Conservation (phyloP, 2,888 invertebrate species). For the Pammene aurita region DNA sequence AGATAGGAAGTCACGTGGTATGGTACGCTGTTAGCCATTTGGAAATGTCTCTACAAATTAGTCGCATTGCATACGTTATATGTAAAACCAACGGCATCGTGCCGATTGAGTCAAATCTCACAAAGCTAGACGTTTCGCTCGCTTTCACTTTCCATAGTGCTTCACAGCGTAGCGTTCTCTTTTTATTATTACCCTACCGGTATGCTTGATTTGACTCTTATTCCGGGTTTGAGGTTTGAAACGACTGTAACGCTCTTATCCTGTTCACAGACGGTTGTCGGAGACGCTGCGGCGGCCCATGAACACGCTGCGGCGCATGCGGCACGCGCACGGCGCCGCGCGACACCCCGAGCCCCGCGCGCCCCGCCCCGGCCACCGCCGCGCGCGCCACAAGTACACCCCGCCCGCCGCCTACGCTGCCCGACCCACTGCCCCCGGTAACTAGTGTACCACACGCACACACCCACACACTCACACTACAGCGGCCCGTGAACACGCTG, state of each 20-base stretch:
- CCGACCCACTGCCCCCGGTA: slow-evolving; percentile 10
- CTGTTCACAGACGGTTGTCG: slow-evolving; percentile 86
- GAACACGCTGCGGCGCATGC: slow-evolving; percentile 94
- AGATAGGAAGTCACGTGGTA: too few relatives aligned
- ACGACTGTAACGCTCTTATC: not conserved
- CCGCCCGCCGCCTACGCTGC: slow-evolving; percentile 43
- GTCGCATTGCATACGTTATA: too few relatives aligned
- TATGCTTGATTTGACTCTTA: too few relatives aligned
- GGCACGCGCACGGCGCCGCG: slow-evolving; percentile 50
- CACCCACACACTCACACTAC: slow-evolving; percentile 49
- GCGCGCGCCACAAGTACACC: slow-evolving; percentile 46
- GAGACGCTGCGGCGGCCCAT: slow-evolving; percentile 96
- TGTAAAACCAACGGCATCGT: too few relatives aligned
- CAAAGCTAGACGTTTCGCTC: too few relatives aligned
- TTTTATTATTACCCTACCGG: too few relatives aligned
- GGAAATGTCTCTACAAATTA: too few relatives aligned
- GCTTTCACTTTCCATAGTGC: too few relatives aligned
- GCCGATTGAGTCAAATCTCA: too few relatives aligned
- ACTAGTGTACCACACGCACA: not conserved
- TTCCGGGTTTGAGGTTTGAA: too few relatives aligned
- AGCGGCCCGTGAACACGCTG: slow-evolving; percentile 55
- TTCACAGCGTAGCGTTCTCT: too few relatives aligned
- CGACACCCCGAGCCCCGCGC: slow-evolving; percentile 41
- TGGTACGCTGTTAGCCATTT: too few relatives aligned
- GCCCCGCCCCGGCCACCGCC: slow-evolving; percentile 54